Percentiles rank a stretch among this genome's conserved stretches.
Conservation (phyloP, 2,888 invertebrate species). For the Unio delphinus region DNA sequence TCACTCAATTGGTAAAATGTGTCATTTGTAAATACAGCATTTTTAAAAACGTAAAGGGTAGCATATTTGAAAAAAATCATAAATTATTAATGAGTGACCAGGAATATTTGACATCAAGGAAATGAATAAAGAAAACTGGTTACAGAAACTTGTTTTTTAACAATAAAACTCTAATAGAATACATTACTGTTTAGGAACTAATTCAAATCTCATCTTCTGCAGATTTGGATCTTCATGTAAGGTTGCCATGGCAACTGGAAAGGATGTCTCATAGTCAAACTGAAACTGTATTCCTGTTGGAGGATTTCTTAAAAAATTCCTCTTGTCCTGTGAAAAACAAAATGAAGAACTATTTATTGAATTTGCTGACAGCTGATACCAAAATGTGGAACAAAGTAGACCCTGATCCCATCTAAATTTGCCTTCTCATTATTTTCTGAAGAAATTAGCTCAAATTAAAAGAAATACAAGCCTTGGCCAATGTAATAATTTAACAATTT, state of each 20-base stretch:
- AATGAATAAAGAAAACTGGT: too few relatives aligned
- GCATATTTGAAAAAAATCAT: background rate
- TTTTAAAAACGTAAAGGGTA: too few relatives aligned
- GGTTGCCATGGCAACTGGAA: constrained; percentile 94
- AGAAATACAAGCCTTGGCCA: too few relatives aligned
- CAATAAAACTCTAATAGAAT: background rate
- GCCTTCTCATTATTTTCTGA: too few relatives aligned
- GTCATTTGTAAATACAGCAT: too few relatives aligned
- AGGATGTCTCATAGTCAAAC: constrained; percentile 93
- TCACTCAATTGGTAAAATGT: too few relatives aligned
- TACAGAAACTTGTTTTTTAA: too few relatives aligned
- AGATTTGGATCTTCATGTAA: constrained; percentile 96
- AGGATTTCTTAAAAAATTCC: constrained; percentile 97
- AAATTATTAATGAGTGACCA: background rate
- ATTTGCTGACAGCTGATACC: background rate
- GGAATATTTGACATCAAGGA: background rate
- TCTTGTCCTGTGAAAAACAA: constrained; percentile 82
- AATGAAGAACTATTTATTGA: background rate
- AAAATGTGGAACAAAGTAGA: too few relatives aligned
- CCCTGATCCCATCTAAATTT: too few relatives aligned
- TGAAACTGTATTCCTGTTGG: constrained; percentile 89
- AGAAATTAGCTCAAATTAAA: too few relatives aligned
- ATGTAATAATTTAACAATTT: too few relatives aligned
- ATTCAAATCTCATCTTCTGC: constrained; percentile 98
- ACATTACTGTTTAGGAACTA: constrained; percentile 98